These are phyloP conservation scores for Drosophila pachea DNA, from an alignment of 1,140 invertebrate genomes.

Conservation along the genomic window DNA sequence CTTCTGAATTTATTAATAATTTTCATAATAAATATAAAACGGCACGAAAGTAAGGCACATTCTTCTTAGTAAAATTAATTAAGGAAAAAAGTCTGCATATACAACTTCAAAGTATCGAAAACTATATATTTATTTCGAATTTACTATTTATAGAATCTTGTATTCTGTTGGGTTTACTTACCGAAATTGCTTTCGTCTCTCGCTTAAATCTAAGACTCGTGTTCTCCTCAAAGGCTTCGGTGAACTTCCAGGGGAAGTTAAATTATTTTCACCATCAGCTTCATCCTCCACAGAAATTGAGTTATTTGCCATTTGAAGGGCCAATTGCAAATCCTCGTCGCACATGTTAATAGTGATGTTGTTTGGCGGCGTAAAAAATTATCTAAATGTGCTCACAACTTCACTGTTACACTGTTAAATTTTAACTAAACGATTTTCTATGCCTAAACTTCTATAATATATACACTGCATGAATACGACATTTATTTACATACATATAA, in stretches of 20 bases:
- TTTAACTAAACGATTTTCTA: slow-evolving; percentile 58
- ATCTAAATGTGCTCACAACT: slow-evolving; percentile 34
- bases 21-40: too few species aligned
- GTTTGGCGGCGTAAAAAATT: not conserved
- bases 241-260: slow-evolving; percentile 80
- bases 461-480: slow-evolving; percentile 55
- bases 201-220: slow-evolving; percentile 79
- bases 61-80: too few species aligned
- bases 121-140: not conserved
- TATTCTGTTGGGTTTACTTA: slow-evolving; percentile 51
- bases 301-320: slow-evolving; percentile 82
- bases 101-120: too few species aligned
- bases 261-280: slow-evolving; percentile 20
- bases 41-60: too few species aligned
- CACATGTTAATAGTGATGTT: slow-evolving; percentile 80
- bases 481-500: slow-evolving; percentile 20
- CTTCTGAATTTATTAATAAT: too few species aligned
- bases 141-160: slow-evolving; percentile 31
- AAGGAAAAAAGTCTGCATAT: too few species aligned
- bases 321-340: slow-evolving; percentile 84
- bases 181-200: slow-evolving; percentile 82
- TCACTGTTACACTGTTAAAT: slow-evolving; percentile 41
- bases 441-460: slow-evolving; percentile 60
- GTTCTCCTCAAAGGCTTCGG: slow-evolving; percentile 81
- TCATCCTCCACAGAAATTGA: slow-evolving; percentile 78